Base-by-base conservation (phyloP, 2,113 vertebrate species). In the Manacus vitellinus region DNA sequence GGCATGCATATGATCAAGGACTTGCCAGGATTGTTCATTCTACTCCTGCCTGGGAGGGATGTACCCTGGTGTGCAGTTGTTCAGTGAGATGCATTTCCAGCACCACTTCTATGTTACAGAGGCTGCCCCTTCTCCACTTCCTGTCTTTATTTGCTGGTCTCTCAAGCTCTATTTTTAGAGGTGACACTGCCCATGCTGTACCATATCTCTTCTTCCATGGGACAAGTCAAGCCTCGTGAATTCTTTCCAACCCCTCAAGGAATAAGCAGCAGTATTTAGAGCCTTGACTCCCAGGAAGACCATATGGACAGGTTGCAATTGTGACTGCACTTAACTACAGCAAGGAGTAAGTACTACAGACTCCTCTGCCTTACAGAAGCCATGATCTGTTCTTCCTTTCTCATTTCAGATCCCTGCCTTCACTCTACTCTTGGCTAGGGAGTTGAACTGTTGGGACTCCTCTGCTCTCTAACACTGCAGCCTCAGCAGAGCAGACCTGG, bases 71-170 rank as follows among this genome's bases (percentile, higher is more conserved):
- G 2, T 15, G 35, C 59, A 35, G 25, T 23, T 58, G 31, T 20
- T 65, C 30, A 47, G 30, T 0, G 3, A 67, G 39, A 35, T 37
- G 56, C 3, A 2, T 39, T 78, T 77, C 55, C 46, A 73, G 39
- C 55, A 21, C 27, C 0, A 0, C 8, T 74, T 46, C 25, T 39
- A 21, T 0, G 0, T 25, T 52, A 33, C 11, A 39, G 47, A 58
- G 18, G 9, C 39, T 78, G 43, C 14, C 33, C 12, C 33, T 62
- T 82, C 15, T 54, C 62, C 7, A 6, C 23, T 62, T 33, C 43
- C 65, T 52, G 35, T n/a, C 31, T 59, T 25, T 51, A 14, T 24
- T 51, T 68, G 21, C 70, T 82, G 28, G 4, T 56, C 58, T 41
- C 33, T 71, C 0, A 0, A 43, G 63, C 21, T 56, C 79, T 76